Conservation (phyloP, 2,113 vertebrate species). For the Steatornis caripensis region DNA sequence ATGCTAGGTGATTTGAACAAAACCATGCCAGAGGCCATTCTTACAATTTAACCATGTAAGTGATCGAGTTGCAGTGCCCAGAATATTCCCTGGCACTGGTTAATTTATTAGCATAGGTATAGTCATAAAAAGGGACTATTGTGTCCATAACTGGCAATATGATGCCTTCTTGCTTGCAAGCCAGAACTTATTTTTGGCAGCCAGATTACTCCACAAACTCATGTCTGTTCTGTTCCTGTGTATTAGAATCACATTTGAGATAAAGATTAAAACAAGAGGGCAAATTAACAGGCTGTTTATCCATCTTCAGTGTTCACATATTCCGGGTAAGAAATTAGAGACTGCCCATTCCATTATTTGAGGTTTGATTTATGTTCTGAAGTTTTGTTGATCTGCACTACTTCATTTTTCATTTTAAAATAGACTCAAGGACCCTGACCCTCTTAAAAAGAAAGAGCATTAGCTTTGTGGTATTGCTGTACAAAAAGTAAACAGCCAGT, state of each 20-base stretch:
- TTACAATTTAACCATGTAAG: neutral
- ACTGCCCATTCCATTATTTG: neutral
- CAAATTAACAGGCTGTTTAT: constrained; percentile 16
- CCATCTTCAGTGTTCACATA: neutral
- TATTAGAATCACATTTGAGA: constrained; percentile 31
- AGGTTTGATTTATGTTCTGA: constrained; percentile 52
- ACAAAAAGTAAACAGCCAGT: constrained; percentile 51
- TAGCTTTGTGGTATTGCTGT: constrained; percentile 46
- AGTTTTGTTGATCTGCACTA: constrained; percentile 41
- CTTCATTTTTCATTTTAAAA: constrained; percentile 64
- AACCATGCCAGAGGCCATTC: neutral
- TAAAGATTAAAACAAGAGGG: constrained; percentile 19
- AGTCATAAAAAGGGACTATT: neutral
- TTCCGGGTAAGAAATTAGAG: constrained; percentile 10
- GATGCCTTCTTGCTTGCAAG: neutral
- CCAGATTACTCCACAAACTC: neutral
- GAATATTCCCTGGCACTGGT: neutral
- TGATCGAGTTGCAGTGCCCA: neutral
- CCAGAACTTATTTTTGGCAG: neutral
- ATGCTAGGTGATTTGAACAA: neutral
- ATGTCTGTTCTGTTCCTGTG: neutral
- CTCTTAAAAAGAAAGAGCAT: constrained; percentile 55
- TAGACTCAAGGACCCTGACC: constrained; percentile 41
- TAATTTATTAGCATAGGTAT: neutral
- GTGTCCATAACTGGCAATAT: neutral